A percentile compares a stretch with the other conserved stretches of the same genome.
Conservation (phyloP, 2,888 invertebrate species). For the Hofmannophila pseudospretella region DNA sequence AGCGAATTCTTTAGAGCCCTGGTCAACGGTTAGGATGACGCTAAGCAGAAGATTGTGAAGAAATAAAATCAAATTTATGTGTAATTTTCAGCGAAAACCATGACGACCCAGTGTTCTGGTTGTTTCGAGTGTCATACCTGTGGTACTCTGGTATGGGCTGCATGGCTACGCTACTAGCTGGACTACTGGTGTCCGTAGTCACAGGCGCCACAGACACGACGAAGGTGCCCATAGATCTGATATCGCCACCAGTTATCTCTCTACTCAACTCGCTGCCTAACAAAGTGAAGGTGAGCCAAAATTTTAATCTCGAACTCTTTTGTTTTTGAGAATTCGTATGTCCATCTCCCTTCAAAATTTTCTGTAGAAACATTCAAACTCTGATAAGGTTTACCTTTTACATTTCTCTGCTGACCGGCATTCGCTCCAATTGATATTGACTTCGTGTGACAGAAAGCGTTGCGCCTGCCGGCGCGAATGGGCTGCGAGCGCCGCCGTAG, state of each 20-base stretch:
- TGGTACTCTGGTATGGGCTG: constrained; percentile 94
- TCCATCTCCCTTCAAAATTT: no score
- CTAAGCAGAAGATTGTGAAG: no score
- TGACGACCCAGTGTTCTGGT: constrained; percentile 56
- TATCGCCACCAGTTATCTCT: constrained; percentile 81
- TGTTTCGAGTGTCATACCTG: constrained; percentile 90
- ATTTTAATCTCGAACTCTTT: no score
- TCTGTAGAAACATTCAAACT: no score
- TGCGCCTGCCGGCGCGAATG: constrained; percentile 53
- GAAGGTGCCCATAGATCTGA: constrained; percentile 80
- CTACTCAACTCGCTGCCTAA: constrained; percentile 72
- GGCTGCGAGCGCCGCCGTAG: constrained; percentile 61
- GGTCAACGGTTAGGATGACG: no score
- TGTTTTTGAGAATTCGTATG: no score
- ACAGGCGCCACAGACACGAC: constrained; percentile 80
- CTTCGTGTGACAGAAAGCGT: constrained; percentile 43
- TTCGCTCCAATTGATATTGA: no score
- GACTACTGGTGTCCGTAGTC: constrained; percentile 83
- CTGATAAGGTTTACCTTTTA: no score
- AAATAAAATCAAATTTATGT: no score
- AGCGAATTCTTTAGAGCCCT: no score
- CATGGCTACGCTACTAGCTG: constrained; percentile 83
- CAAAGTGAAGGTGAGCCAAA: constrained; percentile 64
- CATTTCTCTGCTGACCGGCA: no score
- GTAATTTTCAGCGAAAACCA: constrained; percentile 35